phyloP scores from a whole-genome alignment of 23 tunicate species.

The Halocynthia aurantium region DNA sequence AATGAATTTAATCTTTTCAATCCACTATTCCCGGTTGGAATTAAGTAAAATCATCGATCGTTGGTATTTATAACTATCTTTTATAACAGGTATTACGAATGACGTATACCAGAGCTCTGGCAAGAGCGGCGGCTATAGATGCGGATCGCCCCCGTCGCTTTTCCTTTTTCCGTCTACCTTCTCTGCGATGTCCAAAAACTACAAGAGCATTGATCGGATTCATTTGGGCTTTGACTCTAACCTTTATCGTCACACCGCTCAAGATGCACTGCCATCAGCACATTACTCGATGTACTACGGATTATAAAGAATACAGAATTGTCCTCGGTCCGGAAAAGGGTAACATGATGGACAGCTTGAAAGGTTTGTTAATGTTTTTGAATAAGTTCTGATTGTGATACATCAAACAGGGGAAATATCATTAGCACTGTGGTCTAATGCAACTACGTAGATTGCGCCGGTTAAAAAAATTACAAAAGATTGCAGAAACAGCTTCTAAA shows the following conservation, averaged over 20 bases:
- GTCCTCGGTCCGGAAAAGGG: not conserved
- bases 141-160: not conserved
- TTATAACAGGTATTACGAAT: constrained; percentile 55
- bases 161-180: constrained; percentile 13
- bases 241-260: constrained; percentile 46
- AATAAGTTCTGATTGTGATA: too few relatives aligned
- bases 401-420: too few relatives aligned
- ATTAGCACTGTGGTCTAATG: too few relatives aligned
- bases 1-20: too few relatives aligned
- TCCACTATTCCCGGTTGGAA: too few relatives aligned
- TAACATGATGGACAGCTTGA: constrained; percentile 3
- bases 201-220: constrained; percentile 46
- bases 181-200: constrained; percentile 49
- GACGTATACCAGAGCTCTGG: constrained; percentile 61
- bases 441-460: too few relatives aligned
- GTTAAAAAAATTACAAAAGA: too few relatives aligned
- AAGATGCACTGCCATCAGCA: constrained; percentile 46
- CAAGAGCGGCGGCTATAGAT: constrained; percentile 70
- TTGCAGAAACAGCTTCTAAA: too few relatives aligned
- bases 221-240: constrained; percentile 48
- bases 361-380: not conserved
- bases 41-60: too few relatives aligned
- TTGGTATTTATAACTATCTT: too few relatives aligned
- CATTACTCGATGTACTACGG: constrained; percentile 33
- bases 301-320: not conserved